Evolutionary conservation across 2,113 vertebrate genomes (phyloP).

Genomic region (Lethenteron camtschaticum): DNA sequence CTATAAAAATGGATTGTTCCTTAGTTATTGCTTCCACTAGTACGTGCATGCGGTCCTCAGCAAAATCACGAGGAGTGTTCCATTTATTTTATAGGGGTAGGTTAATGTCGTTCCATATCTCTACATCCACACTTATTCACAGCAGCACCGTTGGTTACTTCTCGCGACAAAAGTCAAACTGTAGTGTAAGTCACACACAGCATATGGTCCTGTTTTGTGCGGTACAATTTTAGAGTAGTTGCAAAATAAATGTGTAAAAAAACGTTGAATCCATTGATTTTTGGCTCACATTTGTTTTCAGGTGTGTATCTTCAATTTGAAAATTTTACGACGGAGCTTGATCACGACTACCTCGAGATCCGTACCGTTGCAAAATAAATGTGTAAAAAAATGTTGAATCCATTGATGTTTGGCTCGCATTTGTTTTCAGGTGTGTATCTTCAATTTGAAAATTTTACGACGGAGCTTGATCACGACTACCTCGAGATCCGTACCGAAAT

Average conservation of each 20-base stretch:
- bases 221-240: not conserved
- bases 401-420: not conserved
- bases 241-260: not conserved
- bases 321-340: constrained; percentile 89
- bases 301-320: constrained; percentile 83
- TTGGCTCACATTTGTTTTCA: constrained; percentile 14
- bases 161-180: not conserved
- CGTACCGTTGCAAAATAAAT: constrained; percentile 27
- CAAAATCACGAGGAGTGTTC: too few relatives aligned
- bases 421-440: constrained; percentile 50
- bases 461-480: constrained; percentile 83
- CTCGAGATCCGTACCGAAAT: constrained; percentile 80
- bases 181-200: not conserved
- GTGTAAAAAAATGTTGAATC: not conserved
- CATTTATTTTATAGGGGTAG: too few relatives aligned
- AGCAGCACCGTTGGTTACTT: too few relatives aligned
- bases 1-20: too few relatives aligned
- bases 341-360: constrained; percentile 84
- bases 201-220: not conserved
- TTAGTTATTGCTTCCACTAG: too few relatives aligned
- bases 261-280: not conserved
- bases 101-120: too few relatives aligned
- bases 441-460: constrained; percentile 91
- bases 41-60: too few relatives aligned
- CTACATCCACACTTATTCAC: too few relatives aligned